These are phyloP conservation scores for Philhelius pedissequus DNA, from an alignment of 2,888 invertebrate genomes.

Conservation along the genomic window DNA sequence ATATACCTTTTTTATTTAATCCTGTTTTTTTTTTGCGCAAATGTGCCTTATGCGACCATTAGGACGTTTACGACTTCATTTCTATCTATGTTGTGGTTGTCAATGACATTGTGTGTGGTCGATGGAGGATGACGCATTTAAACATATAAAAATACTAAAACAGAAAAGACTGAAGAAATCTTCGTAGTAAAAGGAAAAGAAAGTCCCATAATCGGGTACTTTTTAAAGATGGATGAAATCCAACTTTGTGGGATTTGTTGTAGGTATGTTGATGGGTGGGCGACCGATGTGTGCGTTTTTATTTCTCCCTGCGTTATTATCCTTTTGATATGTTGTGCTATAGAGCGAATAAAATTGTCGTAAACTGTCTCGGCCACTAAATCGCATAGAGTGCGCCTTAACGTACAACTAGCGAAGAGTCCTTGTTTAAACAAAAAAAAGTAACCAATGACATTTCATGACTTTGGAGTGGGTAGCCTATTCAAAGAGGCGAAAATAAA, in stretches of 20 bases:
- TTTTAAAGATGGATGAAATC: conserved; percentile 53
- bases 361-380: conserved; percentile 66
- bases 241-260: conserved; percentile 12
- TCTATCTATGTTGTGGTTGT: conserved; percentile 62
- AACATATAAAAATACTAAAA: conserved; percentile 48
- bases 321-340: conserved; percentile 65
- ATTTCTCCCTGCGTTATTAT: conserved; percentile 60
- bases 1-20: conserved; percentile 47
- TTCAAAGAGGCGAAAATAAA: conserved; percentile 21
- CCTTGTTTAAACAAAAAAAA: conserved; percentile 47
- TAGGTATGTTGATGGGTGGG: conserved; percentile 38
- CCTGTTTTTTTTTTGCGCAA: conserved; percentile 46
- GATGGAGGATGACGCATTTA: conserved; percentile 66
- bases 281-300: conserved; percentile 48
- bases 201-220: conserved; percentile 56
- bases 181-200: conserved; percentile 27
- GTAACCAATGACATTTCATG: background rate
- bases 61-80: conserved; percentile 66
- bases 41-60: conserved; percentile 62
- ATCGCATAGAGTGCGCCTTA: conserved; percentile 41
- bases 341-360: conserved; percentile 65
- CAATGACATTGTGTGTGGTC: conserved; percentile 64
- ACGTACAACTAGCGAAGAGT: conserved; percentile 6
- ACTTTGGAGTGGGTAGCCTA: background rate
- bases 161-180: conserved; percentile 27